Conservation (phyloP, 2,113 vertebrate species). For the Taurulus bubalis region DNA sequence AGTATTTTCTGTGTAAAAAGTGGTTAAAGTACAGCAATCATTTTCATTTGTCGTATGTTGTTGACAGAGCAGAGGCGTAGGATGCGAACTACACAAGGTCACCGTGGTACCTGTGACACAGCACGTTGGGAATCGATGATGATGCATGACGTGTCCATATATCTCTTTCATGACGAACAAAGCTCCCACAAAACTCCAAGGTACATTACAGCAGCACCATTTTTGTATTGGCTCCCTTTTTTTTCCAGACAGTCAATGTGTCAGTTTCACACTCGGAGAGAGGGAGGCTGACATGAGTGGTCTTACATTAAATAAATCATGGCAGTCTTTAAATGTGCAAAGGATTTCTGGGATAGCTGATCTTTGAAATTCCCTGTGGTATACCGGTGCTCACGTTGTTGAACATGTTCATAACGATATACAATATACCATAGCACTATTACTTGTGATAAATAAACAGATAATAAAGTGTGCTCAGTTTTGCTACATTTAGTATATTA, state of each 20-base stretch:
- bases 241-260: neutral
- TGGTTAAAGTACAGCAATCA: constrained; percentile 14
- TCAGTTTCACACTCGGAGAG: constrained; percentile 15
- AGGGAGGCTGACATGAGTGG: constrained; percentile 12
- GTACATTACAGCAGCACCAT: constrained; percentile 24
- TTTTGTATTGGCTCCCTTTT: neutral
- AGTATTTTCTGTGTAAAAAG: constrained; percentile 1
- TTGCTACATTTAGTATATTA: neutral
- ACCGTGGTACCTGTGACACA: constrained; percentile 35
- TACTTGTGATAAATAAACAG: neutral
- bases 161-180: constrained; percentile 28
- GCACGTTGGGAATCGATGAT: constrained; percentile 53
- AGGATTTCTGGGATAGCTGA: constrained; percentile 11
- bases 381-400: neutral
- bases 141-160: constrained; percentile 43
- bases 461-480: neutral
- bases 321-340: constrained; percentile 4
- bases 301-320: constrained; percentile 39
- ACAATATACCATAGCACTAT: neutral
- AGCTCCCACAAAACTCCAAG: constrained; percentile 24
- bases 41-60: constrained; percentile 43
- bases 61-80: constrained; percentile 14
- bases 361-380: constrained; percentile 8
- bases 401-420: neutral
- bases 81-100: constrained; percentile 47